Percentiles rank a stretch among this genome's conserved stretches.
These are phyloP conservation scores for Sipunculus nudus DNA, from an alignment of 2,888 invertebrate genomes.

Conservation along the genomic window DNA sequence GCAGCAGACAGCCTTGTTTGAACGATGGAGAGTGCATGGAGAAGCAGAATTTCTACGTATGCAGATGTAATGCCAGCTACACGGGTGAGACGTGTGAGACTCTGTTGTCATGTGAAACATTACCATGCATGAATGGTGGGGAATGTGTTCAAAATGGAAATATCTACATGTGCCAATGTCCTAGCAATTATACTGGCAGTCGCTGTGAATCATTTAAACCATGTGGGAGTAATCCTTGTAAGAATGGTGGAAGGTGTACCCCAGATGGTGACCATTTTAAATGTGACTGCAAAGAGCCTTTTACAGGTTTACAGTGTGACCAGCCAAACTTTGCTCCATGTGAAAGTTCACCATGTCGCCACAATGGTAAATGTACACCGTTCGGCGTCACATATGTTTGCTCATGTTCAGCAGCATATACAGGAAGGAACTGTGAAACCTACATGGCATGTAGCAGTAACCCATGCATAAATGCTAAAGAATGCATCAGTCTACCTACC, in stretches of 20 bases:
- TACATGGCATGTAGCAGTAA: conserved; percentile 20
- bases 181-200: conserved; percentile 36
- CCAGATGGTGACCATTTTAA: conserved; percentile 15
- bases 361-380: conserved; percentile 24
- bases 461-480: no score
- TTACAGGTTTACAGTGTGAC: conserved; percentile 34
- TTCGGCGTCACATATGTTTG: conserved; percentile 18
- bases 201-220: conserved; percentile 40
- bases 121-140: conserved; percentile 21
- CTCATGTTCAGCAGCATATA: conserved; percentile 24
- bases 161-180: conserved; percentile 33
- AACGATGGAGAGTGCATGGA: conserved; percentile 42
- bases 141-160: conserved; percentile 6
- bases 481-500: no score
- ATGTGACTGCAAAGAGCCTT: conserved; percentile 24
- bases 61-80: conserved; percentile 19
- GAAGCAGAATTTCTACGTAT: conserved; percentile 13
- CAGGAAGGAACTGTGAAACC: conserved; percentile 34
- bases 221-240: conserved; percentile 45
- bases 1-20: conserved; percentile 42
- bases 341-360: conserved; percentile 24
- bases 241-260: conserved; percentile 41
- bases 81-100: conserved; percentile 10
- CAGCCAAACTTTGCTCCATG: no score
- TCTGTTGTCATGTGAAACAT: neutral